Percentiles rank a stretch among this genome's conserved stretches.
These are phyloP conservation scores for Phenganax subtilis DNA, from an alignment of 92 coral and sea anemone species.

Conservation along the genomic window DNA sequence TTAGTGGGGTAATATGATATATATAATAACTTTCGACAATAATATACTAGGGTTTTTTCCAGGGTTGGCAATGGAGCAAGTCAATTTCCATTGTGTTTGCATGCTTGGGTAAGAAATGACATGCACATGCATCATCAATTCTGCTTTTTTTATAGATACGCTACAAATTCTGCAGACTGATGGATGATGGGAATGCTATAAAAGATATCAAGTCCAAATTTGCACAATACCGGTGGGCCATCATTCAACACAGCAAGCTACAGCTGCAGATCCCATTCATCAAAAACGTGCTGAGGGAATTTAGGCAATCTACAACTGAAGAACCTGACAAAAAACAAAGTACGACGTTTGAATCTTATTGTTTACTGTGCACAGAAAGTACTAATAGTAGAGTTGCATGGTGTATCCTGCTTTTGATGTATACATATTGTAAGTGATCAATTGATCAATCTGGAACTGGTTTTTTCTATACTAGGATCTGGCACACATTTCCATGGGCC, in stretches of 20 bases:
- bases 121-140: neutral
- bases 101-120: neutral
- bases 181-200: neutral
- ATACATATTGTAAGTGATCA: too few relatives aligned
- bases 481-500: too few relatives aligned
- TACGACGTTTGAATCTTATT: too few relatives aligned
- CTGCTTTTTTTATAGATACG: neutral
- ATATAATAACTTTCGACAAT: neutral
- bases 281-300: neutral
- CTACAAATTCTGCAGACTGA: neutral
- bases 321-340: neutral
- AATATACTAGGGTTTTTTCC: neutral
- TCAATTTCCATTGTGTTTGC: neutral
- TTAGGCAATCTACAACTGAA: neutral
- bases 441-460: too few relatives aligned
- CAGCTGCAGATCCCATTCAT: neutral
- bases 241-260: neutral
- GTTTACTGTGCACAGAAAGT: too few relatives aligned
- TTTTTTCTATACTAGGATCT: too few relatives aligned
- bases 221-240: neutral
- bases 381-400: too few relatives aligned
- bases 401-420: too few relatives aligned
- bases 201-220: neutral
- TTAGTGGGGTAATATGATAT: neutral
- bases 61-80: too few relatives aligned